Evolutionary conservation across 2,888 invertebrate species (phyloP).

Genomic region (Euzophera pinguis): DNA sequence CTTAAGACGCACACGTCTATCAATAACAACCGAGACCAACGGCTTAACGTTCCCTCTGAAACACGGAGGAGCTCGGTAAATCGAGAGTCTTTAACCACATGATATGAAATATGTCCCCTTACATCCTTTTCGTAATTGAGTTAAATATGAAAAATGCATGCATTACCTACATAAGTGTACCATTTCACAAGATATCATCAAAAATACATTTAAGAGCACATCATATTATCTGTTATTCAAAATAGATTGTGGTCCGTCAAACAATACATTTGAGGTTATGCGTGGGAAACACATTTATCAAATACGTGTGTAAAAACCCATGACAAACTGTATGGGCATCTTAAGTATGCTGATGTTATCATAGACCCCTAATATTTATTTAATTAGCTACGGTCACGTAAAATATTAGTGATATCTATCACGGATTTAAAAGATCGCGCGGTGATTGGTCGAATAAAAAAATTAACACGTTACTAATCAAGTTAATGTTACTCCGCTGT

Average conservation of each 20-base stretch:
- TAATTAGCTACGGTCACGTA: constrained; percentile 6
- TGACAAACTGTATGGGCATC: constrained; percentile 5
- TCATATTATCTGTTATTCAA: constrained; percentile 6
- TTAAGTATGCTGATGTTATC: neutral
- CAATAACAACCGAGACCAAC: too few species aligned
- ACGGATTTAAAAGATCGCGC: neutral
- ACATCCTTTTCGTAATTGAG: neutral
- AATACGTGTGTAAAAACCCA: constrained; percentile 8
- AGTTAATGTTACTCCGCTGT: too few species aligned
- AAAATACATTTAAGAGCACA: constrained; percentile 4
- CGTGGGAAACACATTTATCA: constrained; percentile 3
- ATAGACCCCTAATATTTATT: constrained; percentile 3
- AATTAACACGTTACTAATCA: too few species aligned
- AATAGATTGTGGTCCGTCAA: neutral
- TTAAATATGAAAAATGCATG: neutral
- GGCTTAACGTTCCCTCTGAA: too few species aligned
- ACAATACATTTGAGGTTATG: constrained; percentile 1
- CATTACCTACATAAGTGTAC: neutral
- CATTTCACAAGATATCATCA: constrained; percentile 5
- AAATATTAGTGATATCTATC: neutral
- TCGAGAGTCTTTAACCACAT: too few species aligned
- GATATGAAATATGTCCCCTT: too few species aligned
- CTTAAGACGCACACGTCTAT: too few species aligned
- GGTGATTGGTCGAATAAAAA: neutral
- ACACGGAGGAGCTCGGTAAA: too few species aligned